These are phyloP conservation scores for Biston stratarius DNA, from an alignment of 2,888 invertebrate genomes.

Conservation along the genomic window DNA sequence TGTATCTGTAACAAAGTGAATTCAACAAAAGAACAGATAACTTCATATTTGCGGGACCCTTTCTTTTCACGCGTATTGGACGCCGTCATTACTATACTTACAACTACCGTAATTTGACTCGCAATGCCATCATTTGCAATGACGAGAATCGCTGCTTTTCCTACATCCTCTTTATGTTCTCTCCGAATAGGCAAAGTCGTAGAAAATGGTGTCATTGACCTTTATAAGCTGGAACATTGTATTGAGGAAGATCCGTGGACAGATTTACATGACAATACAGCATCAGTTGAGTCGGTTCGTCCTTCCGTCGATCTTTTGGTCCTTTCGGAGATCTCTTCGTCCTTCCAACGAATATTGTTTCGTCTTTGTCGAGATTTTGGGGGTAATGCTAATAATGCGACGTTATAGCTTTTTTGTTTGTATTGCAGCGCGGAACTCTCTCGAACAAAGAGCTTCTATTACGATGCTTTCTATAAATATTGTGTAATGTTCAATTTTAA, in stretches of 20 bases:
- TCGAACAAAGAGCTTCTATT: conserved; percentile 25
- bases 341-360: conserved; percentile 23
- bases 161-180: conserved; percentile 57
- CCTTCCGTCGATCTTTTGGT: conserved; percentile 31
- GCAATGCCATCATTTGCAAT: conserved; percentile 56
- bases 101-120: conserved; percentile 39
- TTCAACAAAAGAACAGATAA: conserved; percentile 5
- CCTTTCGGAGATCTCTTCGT: conserved; percentile 20
- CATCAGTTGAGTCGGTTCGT: conserved; percentile 40
- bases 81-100: conserved; percentile 41
- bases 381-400: conserved; percentile 28
- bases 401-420: conserved; percentile 25
- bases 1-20: background rate
- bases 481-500: conserved; percentile 24
- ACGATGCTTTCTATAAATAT: conserved; percentile 19
- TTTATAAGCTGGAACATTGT: conserved; percentile 52
- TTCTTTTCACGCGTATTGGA: conserved; percentile 46
- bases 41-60: conserved; percentile 15
- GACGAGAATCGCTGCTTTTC: conserved; percentile 53
- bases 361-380: conserved; percentile 29
- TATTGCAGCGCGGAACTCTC: conserved; percentile 21
- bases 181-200: conserved; percentile 55
- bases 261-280: conserved; percentile 57
- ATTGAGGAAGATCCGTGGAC: conserved; percentile 53
- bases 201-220: conserved; percentile 52